Evolutionary conservation across 2,888 invertebrate species (phyloP).

Genomic region (Pinctada fucata): DNA sequence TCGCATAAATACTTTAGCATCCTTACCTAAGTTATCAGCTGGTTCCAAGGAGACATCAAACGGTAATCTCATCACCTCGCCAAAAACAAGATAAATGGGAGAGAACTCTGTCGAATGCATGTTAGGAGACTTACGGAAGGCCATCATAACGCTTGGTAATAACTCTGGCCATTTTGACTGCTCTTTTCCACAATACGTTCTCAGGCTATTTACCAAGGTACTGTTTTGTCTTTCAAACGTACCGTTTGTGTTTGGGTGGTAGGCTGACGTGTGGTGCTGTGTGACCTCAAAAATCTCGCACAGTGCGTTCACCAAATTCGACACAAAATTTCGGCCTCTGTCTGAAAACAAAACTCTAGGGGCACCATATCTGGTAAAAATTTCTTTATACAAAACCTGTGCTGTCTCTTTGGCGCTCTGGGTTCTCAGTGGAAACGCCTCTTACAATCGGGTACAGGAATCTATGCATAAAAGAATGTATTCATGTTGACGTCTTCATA

Average conservation of each 20-base stretch:
- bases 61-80: constrained; percentile 29
- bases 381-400: no score
- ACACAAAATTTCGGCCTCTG: no score
- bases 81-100: constrained; percentile 41
- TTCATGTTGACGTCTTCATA: no score
- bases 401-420: no score
- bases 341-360: no score
- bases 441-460: constrained; percentile 45
- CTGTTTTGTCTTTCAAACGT: constrained; percentile 44
- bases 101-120: constrained; percentile 39
- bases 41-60: constrained; percentile 21
- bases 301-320: no score
- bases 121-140: constrained; percentile 36
- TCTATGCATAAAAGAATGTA: constrained; percentile 45
- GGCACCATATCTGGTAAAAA: no score
- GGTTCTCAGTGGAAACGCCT: no score
- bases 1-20: constrained; percentile 11
- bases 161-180: constrained; percentile 45
- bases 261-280: no score
- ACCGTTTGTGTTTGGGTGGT: constrained; percentile 44
- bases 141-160: no score
- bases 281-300: no score
- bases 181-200: constrained; percentile 39
- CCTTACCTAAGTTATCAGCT: constrained; percentile 25
- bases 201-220: no score